Base-by-base conservation (phyloP, 2,888 invertebrate species). In the Venusia cambrica region DNA sequence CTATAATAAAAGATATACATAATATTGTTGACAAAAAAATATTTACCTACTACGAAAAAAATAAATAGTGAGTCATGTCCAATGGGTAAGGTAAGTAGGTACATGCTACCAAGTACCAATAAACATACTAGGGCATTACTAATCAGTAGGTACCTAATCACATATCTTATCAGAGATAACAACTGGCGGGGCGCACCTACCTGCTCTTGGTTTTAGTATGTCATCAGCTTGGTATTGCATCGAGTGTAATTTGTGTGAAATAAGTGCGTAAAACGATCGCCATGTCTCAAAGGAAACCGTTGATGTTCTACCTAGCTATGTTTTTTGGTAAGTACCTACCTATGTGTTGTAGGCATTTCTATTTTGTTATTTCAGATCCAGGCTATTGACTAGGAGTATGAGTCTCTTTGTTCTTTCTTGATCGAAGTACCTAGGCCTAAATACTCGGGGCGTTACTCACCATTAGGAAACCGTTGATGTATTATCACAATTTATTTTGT, bases 301-400 rank as follows among this genome's bases (percentile, higher is more conserved):
- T 81, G 13, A 71, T 76, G 63, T 88, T 87, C 57, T 89, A 88
- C 54, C 69, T 89, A n/a, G 80, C 89, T 18, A 72, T 87, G 34
- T 61, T 88, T 52, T 69, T 89, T 40, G 87, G 89, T 89, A 59
- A 73, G 85, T 78, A n/a, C n/a, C n/a, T n/a, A n/a, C n/a, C n/a
- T n/a, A n/a, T n/a, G n/a, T n/a, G n/a, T n/a, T n/a, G n/a, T n/a
- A n/a, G n/a, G n/a, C n/a, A n/a, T n/a, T n/a, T n/a, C n/a, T n/a
- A n/a, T n/a, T n/a, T n/a, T n/a, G n/a, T n/a, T n/a, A n/a, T n/a
- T n/a, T n/a, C n/a, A n/a, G n/a, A n/a, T n/a, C n/a, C n/a, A n/a
- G n/a, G n/a, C n/a, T n/a, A n/a, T n/a, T n/a, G n/a, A n/a, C n/a
- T n/a, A n/a, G n/a, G n/a, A n/a, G n/a, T n/a, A n/a, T 24, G 4